Base-by-base conservation (phyloP, 1,140 invertebrate species). In the Brachionus paranguensis region DNA sequence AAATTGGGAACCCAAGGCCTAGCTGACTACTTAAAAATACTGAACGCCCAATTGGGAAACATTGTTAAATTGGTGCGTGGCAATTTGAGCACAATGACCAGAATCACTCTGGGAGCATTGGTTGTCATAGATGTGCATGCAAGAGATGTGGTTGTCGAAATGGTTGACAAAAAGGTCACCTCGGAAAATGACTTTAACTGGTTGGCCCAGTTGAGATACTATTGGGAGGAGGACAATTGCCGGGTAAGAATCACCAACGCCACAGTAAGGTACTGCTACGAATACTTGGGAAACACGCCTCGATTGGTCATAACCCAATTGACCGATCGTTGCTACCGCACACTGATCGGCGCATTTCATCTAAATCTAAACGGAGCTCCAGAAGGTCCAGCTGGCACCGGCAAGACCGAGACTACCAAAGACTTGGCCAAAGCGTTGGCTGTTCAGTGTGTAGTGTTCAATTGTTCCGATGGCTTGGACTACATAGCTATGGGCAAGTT, bases 381-480 rank as follows among this genome's bases (percentile, higher is more conserved):
- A 1, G 83, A 84, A 84, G 83, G 83, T 41, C 83, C 83, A 27
- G 83, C 83, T 33, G 93, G 93, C 1, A 95, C 94, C 0, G 94
- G 94, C 14, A 95, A 95, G 84, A 90, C 89, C 47, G 89, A 90
- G 85, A 90, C 89, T 6, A 89, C 89, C 0, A 90, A 90, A 86
- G 89, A 90, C 87, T 84, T 90, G 47, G 89, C 89, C 65, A 90
- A 90, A 85, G 89, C 89, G 37, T 55, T 90, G 11, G 89, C 89
- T 84, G 89, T 90, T 27, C 89, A 90, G 86, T 90, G 89, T 87
- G 88, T 90, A 3, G 89, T 90, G 14, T 90, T 90, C 86, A 90
- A 90, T 86, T 90, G 89, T 79, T 90, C 89, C 24, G 89, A 90
- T 86, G 89, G 89, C 84, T 85, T 90, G 37, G 89, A 90, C 85